These are phyloP conservation scores for Eufriesea mexicana DNA, from an alignment of 1,140 invertebrate species.

Conservation along the genomic window DNA sequence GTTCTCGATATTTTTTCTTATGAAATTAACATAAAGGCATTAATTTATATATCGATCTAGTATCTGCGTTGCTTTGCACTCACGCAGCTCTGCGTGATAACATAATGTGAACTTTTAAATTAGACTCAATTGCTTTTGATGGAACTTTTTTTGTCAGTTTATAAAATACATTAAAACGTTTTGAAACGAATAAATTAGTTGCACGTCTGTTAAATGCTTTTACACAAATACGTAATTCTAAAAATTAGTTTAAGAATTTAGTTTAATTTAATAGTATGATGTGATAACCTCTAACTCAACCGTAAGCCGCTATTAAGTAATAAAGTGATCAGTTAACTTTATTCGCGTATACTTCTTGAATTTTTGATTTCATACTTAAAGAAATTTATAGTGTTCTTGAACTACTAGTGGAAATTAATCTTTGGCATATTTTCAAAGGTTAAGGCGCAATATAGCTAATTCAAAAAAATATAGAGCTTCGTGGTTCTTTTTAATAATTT, in stretches of 20 bases:
- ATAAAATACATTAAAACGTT: neutral
- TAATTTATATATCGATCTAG: neutral
- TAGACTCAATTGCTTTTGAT: conserved; percentile 38
- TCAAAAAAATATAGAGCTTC: neutral
- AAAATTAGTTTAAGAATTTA: neutral
- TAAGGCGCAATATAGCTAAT: neutral
- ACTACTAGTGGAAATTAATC: neutral
- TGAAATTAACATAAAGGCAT: neutral
- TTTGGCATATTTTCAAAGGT: conserved; percentile 38
- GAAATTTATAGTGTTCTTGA: conserved; percentile 18
- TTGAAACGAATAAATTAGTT: neutral
- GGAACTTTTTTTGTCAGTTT: conserved; percentile 12
- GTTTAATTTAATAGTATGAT: neutral
- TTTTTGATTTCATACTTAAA: neutral
- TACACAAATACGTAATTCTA: neutral
- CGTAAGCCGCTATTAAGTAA: too few species aligned
- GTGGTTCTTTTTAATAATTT: neutral
- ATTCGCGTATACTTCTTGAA: neutral
- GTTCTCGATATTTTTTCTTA: neutral
- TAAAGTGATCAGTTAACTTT: neutral
- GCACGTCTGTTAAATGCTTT: neutral
- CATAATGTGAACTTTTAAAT: conserved; percentile 27
- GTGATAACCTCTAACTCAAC: neutral
- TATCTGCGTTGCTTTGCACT: neutral
- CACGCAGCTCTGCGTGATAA: conserved; percentile 12